Percentiles rank a stretch among this genome's conserved stretches.
phyloP scores from a whole-genome alignment of 30 jellyfish, hydroid and myxozoan genomes.

The Hydractinia echinata region DNA sequence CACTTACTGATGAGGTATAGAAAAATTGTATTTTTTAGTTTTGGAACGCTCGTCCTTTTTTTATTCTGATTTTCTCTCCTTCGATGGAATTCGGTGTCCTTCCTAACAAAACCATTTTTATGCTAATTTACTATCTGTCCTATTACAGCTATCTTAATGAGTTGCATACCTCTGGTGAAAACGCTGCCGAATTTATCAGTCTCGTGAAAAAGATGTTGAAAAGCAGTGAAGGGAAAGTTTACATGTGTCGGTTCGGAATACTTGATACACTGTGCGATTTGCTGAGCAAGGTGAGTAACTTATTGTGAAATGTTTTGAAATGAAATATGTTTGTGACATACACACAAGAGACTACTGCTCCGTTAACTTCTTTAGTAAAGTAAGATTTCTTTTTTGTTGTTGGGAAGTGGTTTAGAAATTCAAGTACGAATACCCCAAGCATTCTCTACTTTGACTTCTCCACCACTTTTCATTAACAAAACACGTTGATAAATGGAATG shows the following conservation, averaged over 20 bases:
- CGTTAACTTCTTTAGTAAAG: neutral
- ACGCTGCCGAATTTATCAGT: conserved; percentile 65
- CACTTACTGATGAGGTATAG: conserved; percentile 64
- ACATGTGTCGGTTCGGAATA: conserved; percentile 56
- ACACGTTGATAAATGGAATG: neutral
- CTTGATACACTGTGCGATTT: conserved; percentile 57
- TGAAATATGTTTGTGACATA: too few relatives aligned
- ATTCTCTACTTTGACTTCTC: too few relatives aligned
- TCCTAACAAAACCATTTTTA: neutral
- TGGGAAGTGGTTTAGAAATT: too few relatives aligned
- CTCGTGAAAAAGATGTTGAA: conserved; percentile 49
- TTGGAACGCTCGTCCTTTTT: neutral
- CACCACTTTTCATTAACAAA: neutral
- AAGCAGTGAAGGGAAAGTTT: conserved; percentile 55
- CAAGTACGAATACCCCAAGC: neutral
- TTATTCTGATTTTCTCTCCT: neutral
- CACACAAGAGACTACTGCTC: too few relatives aligned
- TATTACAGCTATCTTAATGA: conserved; percentile 49
- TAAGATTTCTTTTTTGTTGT: neutral
- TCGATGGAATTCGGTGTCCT: neutral
- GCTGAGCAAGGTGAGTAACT: conserved; percentile 45
- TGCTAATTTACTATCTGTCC: too few relatives aligned
- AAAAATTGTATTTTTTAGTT: neutral
- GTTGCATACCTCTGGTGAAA: conserved; percentile 69
- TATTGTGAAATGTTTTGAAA: too few relatives aligned